These are phyloP conservation scores for Jacana jacana DNA, from an alignment of 2,113 vertebrate genomes.

Conservation along the genomic window DNA sequence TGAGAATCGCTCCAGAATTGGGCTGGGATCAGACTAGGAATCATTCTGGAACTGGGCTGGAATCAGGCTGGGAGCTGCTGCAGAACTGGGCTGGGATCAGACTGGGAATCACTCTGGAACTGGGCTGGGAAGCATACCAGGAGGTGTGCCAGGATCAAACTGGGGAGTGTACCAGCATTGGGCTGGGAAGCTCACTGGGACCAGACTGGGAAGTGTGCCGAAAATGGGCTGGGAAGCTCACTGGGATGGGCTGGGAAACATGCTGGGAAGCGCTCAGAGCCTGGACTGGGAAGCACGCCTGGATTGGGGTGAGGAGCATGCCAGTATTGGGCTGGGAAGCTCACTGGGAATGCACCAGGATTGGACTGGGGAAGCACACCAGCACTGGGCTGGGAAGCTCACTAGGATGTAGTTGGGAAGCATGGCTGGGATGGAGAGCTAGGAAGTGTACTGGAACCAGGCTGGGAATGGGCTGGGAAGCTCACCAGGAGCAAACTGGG, in stretches of 20 bases:
- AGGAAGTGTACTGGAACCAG: neutral
- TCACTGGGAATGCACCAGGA: neutral
- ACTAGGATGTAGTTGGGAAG: neutral
- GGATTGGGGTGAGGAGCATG: neutral
- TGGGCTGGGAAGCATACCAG: neutral
- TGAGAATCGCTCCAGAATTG: neutral
- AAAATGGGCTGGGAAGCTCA: neutral
- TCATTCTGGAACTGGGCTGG: neutral
- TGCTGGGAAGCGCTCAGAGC: neutral
- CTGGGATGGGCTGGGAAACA: neutral
- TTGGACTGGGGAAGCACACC: neutral
- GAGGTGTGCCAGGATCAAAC: neutral
- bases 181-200: neutral
- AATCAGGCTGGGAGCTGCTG: rapidly evolving
- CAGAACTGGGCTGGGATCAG: too few relatives aligned
- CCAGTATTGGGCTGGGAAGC: neutral
- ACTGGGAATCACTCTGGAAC: neutral
- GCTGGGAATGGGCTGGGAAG: neutral
- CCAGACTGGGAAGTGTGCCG: neutral
- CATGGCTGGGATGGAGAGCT: neutral
- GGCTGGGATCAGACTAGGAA: neutral
- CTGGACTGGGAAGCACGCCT: neutral
- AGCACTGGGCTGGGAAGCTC: neutral
- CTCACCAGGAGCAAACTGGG: neutral
- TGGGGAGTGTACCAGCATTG: neutral